Evolutionary conservation across 2,113 vertebrate species (phyloP).

Genomic region (Peromyscus maniculatus): DNA sequence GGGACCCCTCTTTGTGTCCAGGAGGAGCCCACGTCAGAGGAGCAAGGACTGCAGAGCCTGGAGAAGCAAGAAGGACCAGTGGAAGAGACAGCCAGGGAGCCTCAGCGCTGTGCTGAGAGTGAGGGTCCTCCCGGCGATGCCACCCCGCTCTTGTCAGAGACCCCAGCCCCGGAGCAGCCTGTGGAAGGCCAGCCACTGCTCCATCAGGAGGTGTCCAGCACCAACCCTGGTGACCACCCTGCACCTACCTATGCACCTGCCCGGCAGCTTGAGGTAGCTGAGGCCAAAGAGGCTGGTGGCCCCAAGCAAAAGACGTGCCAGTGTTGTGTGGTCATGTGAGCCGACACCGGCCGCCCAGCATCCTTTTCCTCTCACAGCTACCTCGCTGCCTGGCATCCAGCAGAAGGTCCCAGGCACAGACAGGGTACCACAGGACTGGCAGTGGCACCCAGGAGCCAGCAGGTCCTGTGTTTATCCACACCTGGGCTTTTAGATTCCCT

Average conservation of each 20-base stretch:
- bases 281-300: slow-evolving; percentile 49
- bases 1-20: background rate
- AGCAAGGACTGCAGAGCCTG: background rate
- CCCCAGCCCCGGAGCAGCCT: background rate
- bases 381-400: slow-evolving; percentile 76
- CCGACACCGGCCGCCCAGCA: background rate
- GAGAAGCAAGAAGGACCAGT: slow-evolving; percentile 35
- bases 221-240: slow-evolving; percentile 42
- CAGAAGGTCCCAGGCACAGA: slow-evolving; percentile 22
- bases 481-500: slow-evolving; percentile 50
- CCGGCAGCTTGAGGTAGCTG: slow-evolving; percentile 19
- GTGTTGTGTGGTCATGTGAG: slow-evolving; percentile 86
- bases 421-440: slow-evolving; percentile 22
- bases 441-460: slow-evolving; percentile 29
- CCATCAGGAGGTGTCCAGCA: background rate
- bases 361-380: slow-evolving; percentile 72
- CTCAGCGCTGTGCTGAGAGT: background rate
- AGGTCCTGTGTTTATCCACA: background rate
- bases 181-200: slow-evolving; percentile 83
- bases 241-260: slow-evolving; percentile 73
- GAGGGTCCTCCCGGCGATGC: background rate
- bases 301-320: slow-evolving; percentile 85
- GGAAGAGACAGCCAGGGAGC: background rate
- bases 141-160: background rate
- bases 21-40: background rate